A percentile compares a stretch with the other conserved stretches of the same genome.
Conservation (phyloP, 1,140 invertebrate genomes). For the Cheumatopsyche charites region DNA sequence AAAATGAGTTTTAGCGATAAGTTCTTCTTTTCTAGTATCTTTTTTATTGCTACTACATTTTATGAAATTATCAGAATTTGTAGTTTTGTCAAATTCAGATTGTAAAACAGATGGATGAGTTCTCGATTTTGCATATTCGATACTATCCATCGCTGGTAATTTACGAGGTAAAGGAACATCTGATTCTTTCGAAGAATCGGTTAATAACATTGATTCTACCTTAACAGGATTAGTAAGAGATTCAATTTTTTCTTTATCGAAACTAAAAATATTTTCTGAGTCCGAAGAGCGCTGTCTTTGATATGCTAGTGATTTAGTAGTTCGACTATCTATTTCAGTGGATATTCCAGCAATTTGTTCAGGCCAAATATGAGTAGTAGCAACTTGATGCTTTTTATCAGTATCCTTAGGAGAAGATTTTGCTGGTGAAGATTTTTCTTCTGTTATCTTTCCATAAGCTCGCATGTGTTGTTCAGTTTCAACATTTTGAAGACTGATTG, state of each 20-base stretch:
- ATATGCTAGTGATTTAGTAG: conserved; percentile 57
- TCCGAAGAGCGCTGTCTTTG: conserved; percentile 61
- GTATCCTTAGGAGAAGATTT: conserved; percentile 39
- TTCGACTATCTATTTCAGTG: conserved; percentile 60
- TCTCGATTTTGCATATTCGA: conserved; percentile 62
- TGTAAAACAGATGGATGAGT: conserved; percentile 59
- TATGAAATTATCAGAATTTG: conserved; percentile 51
- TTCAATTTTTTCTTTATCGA: conserved; percentile 72
- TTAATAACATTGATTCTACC: conserved; percentile 54
- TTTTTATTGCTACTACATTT: conserved; percentile 60
- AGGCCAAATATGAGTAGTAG: conserved; percentile 64
- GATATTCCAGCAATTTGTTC: conserved; percentile 62
- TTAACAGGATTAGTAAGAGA: conserved; percentile 66
- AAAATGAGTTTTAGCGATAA: conserved; percentile 68
- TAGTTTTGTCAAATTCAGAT: conserved; percentile 66
- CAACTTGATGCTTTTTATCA: conserved; percentile 48
- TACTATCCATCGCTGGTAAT: conserved; percentile 62
- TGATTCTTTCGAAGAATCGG: conserved; percentile 64
- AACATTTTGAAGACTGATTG: conserved; percentile 70
- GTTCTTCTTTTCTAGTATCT: conserved; percentile 65
- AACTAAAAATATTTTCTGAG: conserved; percentile 70
- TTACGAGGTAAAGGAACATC: conserved; percentile 60
- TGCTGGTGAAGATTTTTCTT: conserved; percentile 36
- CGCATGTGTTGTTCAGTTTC: conserved; percentile 68
- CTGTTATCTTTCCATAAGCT: conserved; percentile 49